phyloP scores from a whole-genome alignment of 2,797 vertebrate genomes.

The Kryptopterus vitreolus region DNA sequence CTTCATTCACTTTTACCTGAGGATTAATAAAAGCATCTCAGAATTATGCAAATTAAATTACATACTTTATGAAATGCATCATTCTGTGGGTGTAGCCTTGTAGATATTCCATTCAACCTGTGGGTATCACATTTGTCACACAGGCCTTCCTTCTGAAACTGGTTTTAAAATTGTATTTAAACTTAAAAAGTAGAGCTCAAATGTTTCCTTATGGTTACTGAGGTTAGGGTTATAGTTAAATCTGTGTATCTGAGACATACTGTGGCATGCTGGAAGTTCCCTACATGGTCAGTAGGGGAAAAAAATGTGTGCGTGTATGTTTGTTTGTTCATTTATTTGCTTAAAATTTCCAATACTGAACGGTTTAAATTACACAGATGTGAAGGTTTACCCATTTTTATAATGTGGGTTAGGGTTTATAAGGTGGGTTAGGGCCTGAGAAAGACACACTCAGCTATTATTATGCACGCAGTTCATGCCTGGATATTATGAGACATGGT shows the following conservation, averaged over 20 bases:
- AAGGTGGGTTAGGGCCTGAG: background rate
- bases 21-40: background rate
- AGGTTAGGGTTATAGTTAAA: background rate
- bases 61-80: background rate
- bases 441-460: background rate
- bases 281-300: background rate
- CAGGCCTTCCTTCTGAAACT: background rate
- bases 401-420: background rate
- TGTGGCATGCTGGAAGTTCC: background rate
- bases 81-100: background rate
- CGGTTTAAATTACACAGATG: conserved; percentile 58
- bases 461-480: background rate
- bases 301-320: background rate
- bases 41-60: background rate
- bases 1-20: background rate
- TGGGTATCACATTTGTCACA: background rate
- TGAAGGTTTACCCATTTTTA: conserved; percentile 40
- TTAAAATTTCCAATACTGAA: conserved; percentile 18
- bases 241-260: background rate
- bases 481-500: background rate
- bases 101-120: background rate
- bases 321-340: conserved; percentile 8
- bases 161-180: background rate
- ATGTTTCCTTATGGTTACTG: background rate
- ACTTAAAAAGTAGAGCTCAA: background rate